Percentiles rank a stretch among this genome's conserved stretches.
phyloP scores from a whole-genome alignment of 2,113 vertebrate genomes.

The Chlorocebus sabaeus region DNA sequence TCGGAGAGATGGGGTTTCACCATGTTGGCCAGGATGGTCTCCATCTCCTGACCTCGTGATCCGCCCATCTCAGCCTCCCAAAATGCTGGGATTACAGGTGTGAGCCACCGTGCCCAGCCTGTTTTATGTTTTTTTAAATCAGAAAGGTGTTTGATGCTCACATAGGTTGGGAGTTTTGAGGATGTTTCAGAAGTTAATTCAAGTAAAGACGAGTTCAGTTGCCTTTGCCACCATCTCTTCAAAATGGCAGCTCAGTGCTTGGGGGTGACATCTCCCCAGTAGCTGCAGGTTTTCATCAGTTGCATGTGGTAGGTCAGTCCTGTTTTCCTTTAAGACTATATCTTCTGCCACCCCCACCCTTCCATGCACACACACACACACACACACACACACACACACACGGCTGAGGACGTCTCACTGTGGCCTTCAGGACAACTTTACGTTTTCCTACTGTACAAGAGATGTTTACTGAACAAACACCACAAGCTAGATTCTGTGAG shows the following conservation, averaged over 20 bases:
- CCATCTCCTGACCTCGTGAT: too few species aligned
- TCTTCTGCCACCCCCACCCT: not conserved
- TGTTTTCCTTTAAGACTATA: too few species aligned
- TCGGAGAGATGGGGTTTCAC: too few species aligned
- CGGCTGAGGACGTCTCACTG: not conserved
- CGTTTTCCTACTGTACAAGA: not conserved
- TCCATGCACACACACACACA: too few species aligned
- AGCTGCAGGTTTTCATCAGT: not conserved
- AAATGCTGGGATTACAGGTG: too few species aligned
- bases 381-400: not conserved
- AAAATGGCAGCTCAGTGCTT: not conserved
- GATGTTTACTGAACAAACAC: not conserved
- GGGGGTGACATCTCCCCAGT: not conserved
- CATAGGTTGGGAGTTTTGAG: not conserved
- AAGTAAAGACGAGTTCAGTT: not conserved
- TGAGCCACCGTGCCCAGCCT: fast-evolving
- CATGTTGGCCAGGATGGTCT: too few species aligned
- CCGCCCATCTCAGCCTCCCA: too few species aligned
- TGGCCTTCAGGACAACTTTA: not conserved
- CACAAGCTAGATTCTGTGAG: not conserved
- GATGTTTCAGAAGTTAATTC: not conserved
- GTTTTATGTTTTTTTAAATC: not conserved
- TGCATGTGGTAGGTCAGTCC: too few species aligned
- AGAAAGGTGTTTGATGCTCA: not conserved
- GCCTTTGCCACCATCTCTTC: not conserved